These are phyloP conservation scores for Gasterosteus aculeatus DNA, from an alignment of 2,113 vertebrate genomes.

Conservation along the genomic window DNA sequence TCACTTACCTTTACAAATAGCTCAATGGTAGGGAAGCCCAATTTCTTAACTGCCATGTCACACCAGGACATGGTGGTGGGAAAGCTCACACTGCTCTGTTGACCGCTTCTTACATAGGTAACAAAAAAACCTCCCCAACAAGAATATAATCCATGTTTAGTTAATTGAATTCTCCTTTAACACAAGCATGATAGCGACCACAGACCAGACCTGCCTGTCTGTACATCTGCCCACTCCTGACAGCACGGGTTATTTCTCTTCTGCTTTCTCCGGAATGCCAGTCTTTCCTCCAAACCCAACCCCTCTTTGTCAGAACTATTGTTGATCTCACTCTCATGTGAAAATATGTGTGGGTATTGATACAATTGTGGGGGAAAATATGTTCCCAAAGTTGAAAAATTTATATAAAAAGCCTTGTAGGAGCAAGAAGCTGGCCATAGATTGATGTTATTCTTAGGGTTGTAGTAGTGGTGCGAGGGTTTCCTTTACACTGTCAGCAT, in stretches of 20 bases:
- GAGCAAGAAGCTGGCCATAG: background rate
- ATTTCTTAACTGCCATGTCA: slow-evolving; percentile 56
- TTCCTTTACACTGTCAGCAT: background rate
- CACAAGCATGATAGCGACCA: background rate
- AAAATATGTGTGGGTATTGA: slow-evolving; percentile 9
- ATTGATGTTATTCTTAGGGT: background rate
- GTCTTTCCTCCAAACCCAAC: slow-evolving; percentile 34
- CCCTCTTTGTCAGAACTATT: slow-evolving; percentile 39
- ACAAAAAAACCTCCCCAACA: background rate
- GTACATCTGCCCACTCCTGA: slow-evolving; percentile 11
- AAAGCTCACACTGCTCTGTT: background rate
- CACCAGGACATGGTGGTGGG: slow-evolving; percentile 70
- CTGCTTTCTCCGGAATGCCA: slow-evolving; percentile 33
- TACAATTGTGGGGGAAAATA: background rate
- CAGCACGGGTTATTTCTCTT: slow-evolving; percentile 1
- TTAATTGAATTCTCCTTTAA: background rate
- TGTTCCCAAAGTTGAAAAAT: background rate
- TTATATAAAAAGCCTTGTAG: background rate
- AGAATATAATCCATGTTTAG: background rate
- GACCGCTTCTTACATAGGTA: background rate
- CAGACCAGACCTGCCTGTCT: background rate
- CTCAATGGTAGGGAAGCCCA: slow-evolving; percentile 69
- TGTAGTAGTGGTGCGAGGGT: background rate
- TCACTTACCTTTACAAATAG: slow-evolving; percentile 80
- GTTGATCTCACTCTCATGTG: background rate